These are phyloP conservation scores for Thera obeliscata DNA, from an alignment of 2,888 invertebrate genomes.

Conservation along the genomic window DNA sequence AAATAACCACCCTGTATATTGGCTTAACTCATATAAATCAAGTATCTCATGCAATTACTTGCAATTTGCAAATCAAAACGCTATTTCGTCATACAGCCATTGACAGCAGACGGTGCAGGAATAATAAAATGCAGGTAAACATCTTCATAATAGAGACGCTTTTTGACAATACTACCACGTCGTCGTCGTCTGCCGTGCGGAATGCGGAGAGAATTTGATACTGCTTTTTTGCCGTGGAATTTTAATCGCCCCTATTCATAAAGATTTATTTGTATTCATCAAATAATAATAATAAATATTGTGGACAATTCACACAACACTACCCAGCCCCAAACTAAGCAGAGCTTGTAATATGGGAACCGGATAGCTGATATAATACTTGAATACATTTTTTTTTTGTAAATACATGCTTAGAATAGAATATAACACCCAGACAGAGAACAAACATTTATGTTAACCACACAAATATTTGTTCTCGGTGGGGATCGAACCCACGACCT, in stretches of 20 bases:
- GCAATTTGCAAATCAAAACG: slow-evolving; percentile 49
- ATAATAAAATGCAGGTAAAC: slow-evolving; percentile 64
- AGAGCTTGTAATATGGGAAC: no score
- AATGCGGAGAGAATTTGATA: slow-evolving; percentile 58
- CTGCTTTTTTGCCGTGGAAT: slow-evolving; percentile 55
- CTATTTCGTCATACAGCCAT: slow-evolving; percentile 48
- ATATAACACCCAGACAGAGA: no score
- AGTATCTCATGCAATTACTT: slow-evolving; percentile 48
- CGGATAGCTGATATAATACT: no score
- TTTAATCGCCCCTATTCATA: slow-evolving; percentile 57
- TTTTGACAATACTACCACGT: slow-evolving; percentile 70
- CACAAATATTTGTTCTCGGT: no score
- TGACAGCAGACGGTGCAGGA: slow-evolving; percentile 52
- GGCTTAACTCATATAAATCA: slow-evolving; percentile 43
- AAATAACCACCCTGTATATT: slow-evolving; percentile 14
- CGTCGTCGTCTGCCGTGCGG: slow-evolving; percentile 45
- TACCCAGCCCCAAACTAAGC: no score
- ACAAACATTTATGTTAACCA: no score
- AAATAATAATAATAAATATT: no score
- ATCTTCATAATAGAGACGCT: slow-evolving; percentile 55
- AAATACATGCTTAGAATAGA: no score
- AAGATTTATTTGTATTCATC: background rate
- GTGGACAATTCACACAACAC: no score
- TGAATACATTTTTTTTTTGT: no score
- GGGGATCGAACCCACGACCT: no score